These are phyloP conservation scores for Anguilla japonica DNA, from an alignment of 2,113 vertebrate genomes.

Conservation along the genomic window DNA sequence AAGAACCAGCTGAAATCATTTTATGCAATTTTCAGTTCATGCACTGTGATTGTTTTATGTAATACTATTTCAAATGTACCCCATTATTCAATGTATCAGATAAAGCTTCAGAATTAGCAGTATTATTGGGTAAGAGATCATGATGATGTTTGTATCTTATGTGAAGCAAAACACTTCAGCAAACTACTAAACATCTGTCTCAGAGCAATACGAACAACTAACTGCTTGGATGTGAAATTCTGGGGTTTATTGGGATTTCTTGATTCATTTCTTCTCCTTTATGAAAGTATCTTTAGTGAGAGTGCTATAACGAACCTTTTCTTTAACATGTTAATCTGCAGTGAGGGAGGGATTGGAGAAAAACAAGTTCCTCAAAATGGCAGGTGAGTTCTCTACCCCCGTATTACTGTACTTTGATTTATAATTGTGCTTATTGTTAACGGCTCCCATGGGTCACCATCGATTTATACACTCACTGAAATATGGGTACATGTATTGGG, in stretches of 20 bases:
- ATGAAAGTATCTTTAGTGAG: not conserved
- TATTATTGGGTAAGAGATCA: too few species aligned
- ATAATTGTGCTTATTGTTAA: not conserved
- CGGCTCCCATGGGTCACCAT: not conserved
- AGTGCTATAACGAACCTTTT: not conserved
- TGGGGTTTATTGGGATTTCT: too few species aligned
- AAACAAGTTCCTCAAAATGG: constrained; percentile 13
- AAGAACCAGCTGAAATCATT: not conserved
- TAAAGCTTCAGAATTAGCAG: too few species aligned
- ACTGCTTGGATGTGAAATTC: too few species aligned
- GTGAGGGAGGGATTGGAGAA: not conserved
- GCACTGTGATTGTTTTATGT: too few species aligned
- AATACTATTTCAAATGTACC: too few species aligned
- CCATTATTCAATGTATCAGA: too few species aligned
- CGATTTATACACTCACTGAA: not conserved
- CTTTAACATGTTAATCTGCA: not conserved
- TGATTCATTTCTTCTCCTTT: not conserved
- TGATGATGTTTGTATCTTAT: not conserved
- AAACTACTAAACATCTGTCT: not conserved
- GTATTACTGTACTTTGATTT: not conserved
- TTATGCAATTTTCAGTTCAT: not conserved
- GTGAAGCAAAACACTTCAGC: not conserved
- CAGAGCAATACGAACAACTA: too few species aligned
- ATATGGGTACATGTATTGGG: not conserved
- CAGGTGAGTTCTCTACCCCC: constrained; percentile 11